phyloP scores from a whole-genome alignment of 2,888 invertebrate species.

The Limenitis camilla region DNA sequence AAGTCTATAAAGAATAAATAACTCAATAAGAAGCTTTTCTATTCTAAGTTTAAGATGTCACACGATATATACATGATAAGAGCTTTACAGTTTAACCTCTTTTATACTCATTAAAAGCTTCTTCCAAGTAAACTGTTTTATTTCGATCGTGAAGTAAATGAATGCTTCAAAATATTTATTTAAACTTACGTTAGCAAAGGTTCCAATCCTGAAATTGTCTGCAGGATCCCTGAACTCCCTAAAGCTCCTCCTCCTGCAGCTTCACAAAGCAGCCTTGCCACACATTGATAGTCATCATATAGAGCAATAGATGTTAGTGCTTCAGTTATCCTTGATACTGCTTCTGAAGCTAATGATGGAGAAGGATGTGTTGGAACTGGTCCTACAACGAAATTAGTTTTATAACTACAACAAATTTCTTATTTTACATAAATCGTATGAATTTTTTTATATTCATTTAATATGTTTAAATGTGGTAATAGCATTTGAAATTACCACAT shows the following conservation, averaged over 20 bases:
- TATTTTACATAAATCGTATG: too few relatives aligned
- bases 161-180: not conserved
- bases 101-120: too few relatives aligned
- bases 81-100: too few relatives aligned
- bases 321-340: conserved; percentile 49
- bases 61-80: too few relatives aligned
- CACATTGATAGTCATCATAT: conserved; percentile 86
- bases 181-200: conserved; percentile 76
- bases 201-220: conserved; percentile 61
- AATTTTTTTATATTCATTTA: too few relatives aligned
- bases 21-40: too few relatives aligned
- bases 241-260: conserved; percentile 73
- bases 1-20: not conserved
- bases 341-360: conserved; percentile 44
- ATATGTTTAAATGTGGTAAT: too few relatives aligned
- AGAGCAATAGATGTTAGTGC: conserved; percentile 64
- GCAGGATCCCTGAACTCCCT: conserved; percentile 38
- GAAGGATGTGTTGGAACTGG: conserved; percentile 37
- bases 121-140: too few relatives aligned
- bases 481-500: too few relatives aligned
- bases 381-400: conserved; percentile 30
- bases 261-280: conserved; percentile 86
- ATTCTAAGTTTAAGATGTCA: too few relatives aligned
- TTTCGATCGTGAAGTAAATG: too few relatives aligned
- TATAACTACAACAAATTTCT: too few relatives aligned